Evolutionary conservation across 2,797 vertebrate species (phyloP), one percentile per base, ranked within the genome.

Genomic region (Holocentrus rufus): DNA sequence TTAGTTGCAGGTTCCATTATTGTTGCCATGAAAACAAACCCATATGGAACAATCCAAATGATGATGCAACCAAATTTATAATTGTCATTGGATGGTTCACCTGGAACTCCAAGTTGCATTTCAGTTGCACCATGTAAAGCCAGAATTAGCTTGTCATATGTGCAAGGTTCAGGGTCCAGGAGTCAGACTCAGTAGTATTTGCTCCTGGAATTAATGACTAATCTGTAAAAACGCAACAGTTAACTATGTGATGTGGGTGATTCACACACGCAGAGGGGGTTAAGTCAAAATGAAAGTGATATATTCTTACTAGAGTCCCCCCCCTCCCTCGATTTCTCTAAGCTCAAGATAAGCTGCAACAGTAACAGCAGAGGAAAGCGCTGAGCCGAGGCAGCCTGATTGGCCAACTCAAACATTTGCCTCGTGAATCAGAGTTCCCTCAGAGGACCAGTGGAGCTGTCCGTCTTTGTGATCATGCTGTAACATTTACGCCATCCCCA

Each of bases 401-500:
- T 57, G 7, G 46, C 64, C 46, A 34, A 10, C 80, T 65, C 34
- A 54, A 22, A 80, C 64, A 66, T 72, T 74, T 55, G 61, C 25
- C 59, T 59, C 55, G 60, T 71, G 64, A 74, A 81, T 82, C 69
- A 66, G 34, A 72, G 56, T 58, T 60, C 72, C 42, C 64, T 77
- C 74, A 58, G 30, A 58, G 57, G 52, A 69, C 18, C 47, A 53
- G 53, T 34, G 23, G 55, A 42, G 47, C 69, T 47, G 61, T 83
- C 61, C 80, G 53, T 67, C 59, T 69, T 72, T 80, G 77, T 74
- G 18, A 50, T n/a, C 46, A 42, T 8, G 23, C 17, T 49, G 7
- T 30, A 85, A 79, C 80, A 81, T 74, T 75, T 77, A 83, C 77
- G 81, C 72, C 69, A 67, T 69, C 85, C 72, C 65, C 74, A n/a